These are phyloP conservation scores for Calephelis perditalis DNA, from an alignment of 2,888 invertebrate species.

Conservation along the genomic window DNA sequence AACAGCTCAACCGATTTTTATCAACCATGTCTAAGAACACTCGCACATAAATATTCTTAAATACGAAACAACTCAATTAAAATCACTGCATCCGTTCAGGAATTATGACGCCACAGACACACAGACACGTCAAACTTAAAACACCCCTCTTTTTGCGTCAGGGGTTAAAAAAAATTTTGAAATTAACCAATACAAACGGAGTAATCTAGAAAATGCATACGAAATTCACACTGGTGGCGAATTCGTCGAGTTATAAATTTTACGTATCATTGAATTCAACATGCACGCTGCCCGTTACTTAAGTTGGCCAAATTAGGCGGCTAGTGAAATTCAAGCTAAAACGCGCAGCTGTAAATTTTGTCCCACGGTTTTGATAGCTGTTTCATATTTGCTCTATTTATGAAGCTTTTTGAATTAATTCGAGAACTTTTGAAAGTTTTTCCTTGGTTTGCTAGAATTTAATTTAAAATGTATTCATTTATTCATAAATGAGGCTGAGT, in stretches of 20 bases:
- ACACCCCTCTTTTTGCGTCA: too few relatives aligned
- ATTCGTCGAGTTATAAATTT: conserved; percentile 28
- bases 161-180: background rate
- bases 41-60: too few relatives aligned
- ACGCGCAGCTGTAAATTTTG: conserved; percentile 34
- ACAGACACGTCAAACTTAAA: too few relatives aligned
- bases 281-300: conserved; percentile 28
- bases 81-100: too few relatives aligned
- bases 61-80: too few relatives aligned
- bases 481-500: too few relatives aligned
- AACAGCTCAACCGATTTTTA: too few relatives aligned
- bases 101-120: too few relatives aligned
- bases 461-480: background rate
- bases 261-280: conserved; percentile 31
- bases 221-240: conserved; percentile 15
- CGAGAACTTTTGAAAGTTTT: background rate
- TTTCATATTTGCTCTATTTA: conserved; percentile 12
- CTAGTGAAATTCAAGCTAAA: conserved; percentile 34
- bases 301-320: conserved; percentile 38
- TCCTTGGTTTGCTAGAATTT: background rate
- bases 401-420: conserved; percentile 1
- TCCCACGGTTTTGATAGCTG: conserved; percentile 14
- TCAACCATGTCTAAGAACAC: too few relatives aligned
- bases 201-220: conserved; percentile 13
- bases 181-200: conserved; percentile 7